These are phyloP conservation scores for Sycophila sp. DNA, from an alignment of 1,140 invertebrate species.

Conservation along the genomic window DNA sequence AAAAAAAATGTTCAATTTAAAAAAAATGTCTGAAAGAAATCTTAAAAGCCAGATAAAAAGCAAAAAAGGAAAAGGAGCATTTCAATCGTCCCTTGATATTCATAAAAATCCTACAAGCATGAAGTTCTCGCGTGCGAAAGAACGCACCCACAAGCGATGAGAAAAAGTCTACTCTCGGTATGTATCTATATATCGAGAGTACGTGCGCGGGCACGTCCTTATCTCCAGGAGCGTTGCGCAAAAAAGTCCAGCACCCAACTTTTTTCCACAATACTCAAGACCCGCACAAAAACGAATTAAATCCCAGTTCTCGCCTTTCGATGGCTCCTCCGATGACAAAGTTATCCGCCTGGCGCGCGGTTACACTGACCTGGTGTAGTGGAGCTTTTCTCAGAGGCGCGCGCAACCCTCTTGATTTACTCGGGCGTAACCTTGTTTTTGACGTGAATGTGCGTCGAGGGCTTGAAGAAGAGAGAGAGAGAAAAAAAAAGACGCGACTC, in stretches of 20 bases:
- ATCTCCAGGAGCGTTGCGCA: not conserved
- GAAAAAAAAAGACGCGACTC: not conserved
- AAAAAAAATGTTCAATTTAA: no score
- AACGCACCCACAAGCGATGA: no score
- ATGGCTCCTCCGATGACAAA: no score
- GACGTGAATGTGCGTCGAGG: conserved; percentile 12
- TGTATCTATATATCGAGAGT: no score
- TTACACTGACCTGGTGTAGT: not conserved
- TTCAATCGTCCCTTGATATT: no score
- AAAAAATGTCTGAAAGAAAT: no score
- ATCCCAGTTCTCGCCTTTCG: no score
- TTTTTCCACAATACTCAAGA: not conserved
- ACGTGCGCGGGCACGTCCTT: not conserved
- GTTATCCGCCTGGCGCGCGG: not conserved
- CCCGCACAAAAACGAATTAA: conserved; percentile 26
- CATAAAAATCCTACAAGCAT: no score
- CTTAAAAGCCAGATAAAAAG: no score
- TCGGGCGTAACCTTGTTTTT: conserved; percentile 12
- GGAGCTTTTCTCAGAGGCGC: not conserved
- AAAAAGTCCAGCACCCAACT: not conserved
- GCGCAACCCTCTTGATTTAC: conserved; percentile 25
- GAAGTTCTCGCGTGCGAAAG: no score
- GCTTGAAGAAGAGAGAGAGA: not conserved
- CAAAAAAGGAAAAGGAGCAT: no score
- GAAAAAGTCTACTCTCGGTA: no score